phyloP scores from a whole-genome alignment of 2,797 vertebrate genomes.

The Australoheros facetus region DNA sequence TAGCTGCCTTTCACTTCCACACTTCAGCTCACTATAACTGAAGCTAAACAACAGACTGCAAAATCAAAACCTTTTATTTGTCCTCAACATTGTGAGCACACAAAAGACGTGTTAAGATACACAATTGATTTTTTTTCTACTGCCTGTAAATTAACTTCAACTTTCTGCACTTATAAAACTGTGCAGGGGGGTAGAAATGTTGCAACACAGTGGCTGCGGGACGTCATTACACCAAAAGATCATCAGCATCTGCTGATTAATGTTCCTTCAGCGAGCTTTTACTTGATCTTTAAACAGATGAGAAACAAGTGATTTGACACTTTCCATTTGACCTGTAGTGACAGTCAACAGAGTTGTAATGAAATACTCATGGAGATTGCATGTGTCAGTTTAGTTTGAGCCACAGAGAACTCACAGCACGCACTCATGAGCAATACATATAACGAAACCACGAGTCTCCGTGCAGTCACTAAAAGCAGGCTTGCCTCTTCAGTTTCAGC shows the following conservation, averaged over 20 bases:
- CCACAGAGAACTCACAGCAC: not conserved
- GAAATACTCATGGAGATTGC: constrained; percentile 3
- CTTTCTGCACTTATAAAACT: not conserved
- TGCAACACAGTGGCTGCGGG: not conserved
- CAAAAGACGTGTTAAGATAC: not conserved
- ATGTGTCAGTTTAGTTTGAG: not conserved
- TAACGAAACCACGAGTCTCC: constrained; percentile 4
- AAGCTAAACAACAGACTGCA: not conserved
- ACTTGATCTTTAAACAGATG: not conserved
- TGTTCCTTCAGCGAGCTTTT: not conserved
- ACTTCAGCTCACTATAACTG: not conserved
- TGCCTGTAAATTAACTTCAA: not conserved
- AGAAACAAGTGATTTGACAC: not conserved
- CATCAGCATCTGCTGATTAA: not conserved
- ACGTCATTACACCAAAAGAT: not conserved
- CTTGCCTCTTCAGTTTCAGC: constrained; percentile 69
- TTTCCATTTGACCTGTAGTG: not conserved
- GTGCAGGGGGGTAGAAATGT: not conserved
- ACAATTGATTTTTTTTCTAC: accelerated
- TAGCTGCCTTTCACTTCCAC: constrained; percentile 65
- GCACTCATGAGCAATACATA: constrained; percentile 3
- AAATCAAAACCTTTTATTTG: not conserved
- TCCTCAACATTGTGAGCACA: not conserved
- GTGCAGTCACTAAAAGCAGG: constrained; percentile 56
- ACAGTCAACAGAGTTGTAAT: not conserved